These are phyloP conservation scores for Pitangus sulphuratus DNA, from an alignment of 2,797 vertebrate genomes.

Conservation along the genomic window DNA sequence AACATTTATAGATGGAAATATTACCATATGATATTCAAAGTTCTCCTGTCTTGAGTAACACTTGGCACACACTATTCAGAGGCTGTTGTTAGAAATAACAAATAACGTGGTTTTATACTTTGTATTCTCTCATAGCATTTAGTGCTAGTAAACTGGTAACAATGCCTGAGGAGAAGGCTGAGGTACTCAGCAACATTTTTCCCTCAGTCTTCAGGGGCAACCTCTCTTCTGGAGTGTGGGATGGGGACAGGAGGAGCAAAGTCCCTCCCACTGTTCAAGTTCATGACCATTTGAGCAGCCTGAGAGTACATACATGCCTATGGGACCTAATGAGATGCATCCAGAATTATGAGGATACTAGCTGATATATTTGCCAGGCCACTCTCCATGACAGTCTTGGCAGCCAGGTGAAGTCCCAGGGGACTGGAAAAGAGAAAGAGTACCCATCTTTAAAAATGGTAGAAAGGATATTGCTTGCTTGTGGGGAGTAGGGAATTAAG, in stretches of 20 bases:
- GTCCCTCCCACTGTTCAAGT: not conserved
- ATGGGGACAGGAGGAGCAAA: not conserved
- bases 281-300: not conserved
- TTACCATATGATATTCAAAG: not conserved
- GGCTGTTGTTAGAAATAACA: not conserved
- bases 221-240: not conserved
- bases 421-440: not conserved
- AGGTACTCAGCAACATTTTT: not conserved
- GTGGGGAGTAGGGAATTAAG: not conserved
- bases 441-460: not conserved
- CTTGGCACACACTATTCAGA: not conserved
- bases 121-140: not conserved
- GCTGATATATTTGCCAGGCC: not conserved
- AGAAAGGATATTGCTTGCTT: not conserved
- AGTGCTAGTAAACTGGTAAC: not conserved
- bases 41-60: not conserved
- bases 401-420: not conserved
- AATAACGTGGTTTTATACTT: not conserved
- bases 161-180: not conserved
- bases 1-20: not conserved
- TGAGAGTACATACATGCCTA: accelerated
- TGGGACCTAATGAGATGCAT: not conserved
- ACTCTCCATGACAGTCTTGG: not conserved
- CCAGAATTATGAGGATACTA: not conserved
- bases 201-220: not conserved